Base-by-base conservation (phyloP, 2,797 vertebrate species). In the Myripristis murdjan region DNA sequence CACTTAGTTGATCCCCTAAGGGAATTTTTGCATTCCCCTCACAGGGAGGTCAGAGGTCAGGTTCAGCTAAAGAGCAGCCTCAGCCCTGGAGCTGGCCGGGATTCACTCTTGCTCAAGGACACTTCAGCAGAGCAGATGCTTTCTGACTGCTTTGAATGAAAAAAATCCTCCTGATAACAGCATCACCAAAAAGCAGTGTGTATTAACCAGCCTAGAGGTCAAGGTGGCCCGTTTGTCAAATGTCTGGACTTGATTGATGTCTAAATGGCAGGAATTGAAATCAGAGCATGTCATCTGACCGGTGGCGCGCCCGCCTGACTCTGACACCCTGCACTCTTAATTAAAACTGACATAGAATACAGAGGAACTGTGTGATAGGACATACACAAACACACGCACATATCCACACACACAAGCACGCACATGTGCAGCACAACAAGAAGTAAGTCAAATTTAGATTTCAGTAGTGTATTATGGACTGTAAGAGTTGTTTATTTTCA, bases 341-440 rank as follows among this genome's bases (percentile, higher is more conserved):
- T 92, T 93, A 92, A 91, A 89, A 79, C 82, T 63, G 86, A 89
- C 87, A 90, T 66, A 59, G 52, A 87, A 84, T 86, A 79, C 89
- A 87, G 70, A 83, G 43, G 28, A 72, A 63, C 23, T 65, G 71
- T 48, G 46, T 62, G 43, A 16, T 55, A 74, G 53, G 31, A 23
- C 26, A 23, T 3, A n/a, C 64, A 64, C 46, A 52, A 60, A 54
- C 41, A 48, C 43, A 64, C 48, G 51, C 31, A 31, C 43, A 53
- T 53, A 56, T 14, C 53, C 23, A 7, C 58, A 33, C 67, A 55
- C 59, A 66, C 58, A 35, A n/a, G 28, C 23, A 37, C 57, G 48
- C 64, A 64, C 20, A 33, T 68, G 24, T 41, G 60, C 53, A 48
- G 28, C 37, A 16, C 8, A 43, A 12, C n/a, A n/a, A n/a, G n/a